phyloP scores from a whole-genome alignment of 2,113 vertebrate species.

The Aptenodytes patagonicus region DNA sequence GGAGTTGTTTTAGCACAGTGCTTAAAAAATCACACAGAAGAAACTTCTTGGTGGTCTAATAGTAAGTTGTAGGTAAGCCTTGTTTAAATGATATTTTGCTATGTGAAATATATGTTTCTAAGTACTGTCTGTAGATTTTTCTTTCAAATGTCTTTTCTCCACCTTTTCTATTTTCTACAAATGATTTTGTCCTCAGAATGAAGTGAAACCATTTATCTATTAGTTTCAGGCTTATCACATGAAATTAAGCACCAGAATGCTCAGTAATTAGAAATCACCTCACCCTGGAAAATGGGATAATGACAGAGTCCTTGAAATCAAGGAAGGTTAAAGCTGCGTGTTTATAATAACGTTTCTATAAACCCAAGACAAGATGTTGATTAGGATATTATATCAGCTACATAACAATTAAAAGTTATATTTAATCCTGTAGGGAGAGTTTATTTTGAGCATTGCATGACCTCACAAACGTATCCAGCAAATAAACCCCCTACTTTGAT shows the following conservation, averaged over 20 bases:
- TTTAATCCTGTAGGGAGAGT: constrained; percentile 44
- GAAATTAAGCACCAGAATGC: constrained; percentile 67
- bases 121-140: neutral
- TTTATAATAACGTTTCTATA: constrained; percentile 60
- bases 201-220: constrained; percentile 15
- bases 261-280: constrained; percentile 75
- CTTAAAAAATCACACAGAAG: neutral
- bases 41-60: neutral
- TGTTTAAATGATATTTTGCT: neutral
- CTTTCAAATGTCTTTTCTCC: neutral
- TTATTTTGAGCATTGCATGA: constrained; percentile 56
- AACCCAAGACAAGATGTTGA: constrained; percentile 58
- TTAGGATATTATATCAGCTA: constrained; percentile 63
- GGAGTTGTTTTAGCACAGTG: neutral
- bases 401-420: constrained; percentile 64
- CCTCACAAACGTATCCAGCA: neutral
- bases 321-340: constrained; percentile 73
- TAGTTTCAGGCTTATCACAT: constrained; percentile 57
- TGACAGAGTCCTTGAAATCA: constrained; percentile 82
- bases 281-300: constrained; percentile 71
- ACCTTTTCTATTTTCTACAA: constrained; percentile 11
- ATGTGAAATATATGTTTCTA: neutral
- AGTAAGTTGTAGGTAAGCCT: neutral
- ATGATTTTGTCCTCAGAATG: constrained; percentile 10
- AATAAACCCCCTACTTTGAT: neutral